Conservation (phyloP, 2,888 invertebrate species). For the Choreutis nemorana region DNA sequence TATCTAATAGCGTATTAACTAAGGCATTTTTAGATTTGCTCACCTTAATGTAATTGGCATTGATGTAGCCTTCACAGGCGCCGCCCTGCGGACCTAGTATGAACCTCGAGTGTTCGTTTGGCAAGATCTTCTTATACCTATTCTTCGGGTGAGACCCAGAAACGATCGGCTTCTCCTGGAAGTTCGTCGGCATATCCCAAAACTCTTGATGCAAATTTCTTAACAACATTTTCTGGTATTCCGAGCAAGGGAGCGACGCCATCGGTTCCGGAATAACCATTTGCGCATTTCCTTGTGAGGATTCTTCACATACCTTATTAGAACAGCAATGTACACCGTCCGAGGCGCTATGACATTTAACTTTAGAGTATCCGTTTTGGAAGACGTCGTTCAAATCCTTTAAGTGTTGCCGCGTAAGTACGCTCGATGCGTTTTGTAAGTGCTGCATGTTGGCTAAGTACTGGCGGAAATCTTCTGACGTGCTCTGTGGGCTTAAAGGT, state of each 20-base stretch:
- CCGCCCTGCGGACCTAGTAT: constrained; percentile 65
- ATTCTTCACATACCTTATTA: constrained; percentile 30
- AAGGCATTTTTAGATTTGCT: too few relatives aligned
- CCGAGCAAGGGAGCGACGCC: constrained; percentile 56
- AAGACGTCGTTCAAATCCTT: constrained; percentile 67
- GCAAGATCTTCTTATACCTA: constrained; percentile 88
- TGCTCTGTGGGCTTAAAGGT: constrained; percentile 70
- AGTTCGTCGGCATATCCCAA: constrained; percentile 93
- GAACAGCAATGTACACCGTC: constrained; percentile 44
- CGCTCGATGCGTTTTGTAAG: constrained; percentile 73
- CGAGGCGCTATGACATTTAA: constrained; percentile 33
- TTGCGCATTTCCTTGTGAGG: constrained; percentile 39
- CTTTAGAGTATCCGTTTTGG: constrained; percentile 60
- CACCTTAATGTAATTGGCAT: constrained; percentile 93
- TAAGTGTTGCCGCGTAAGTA: constrained; percentile 68
- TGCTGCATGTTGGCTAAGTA: constrained; percentile 78
- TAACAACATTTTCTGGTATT: constrained; percentile 69
- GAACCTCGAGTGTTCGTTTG: constrained; percentile 88
- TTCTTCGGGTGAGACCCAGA: constrained; percentile 91
- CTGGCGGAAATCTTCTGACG: constrained; percentile 74
- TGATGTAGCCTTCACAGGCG: constrained; percentile 80
- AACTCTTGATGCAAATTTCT: constrained; percentile 82
- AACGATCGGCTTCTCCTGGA: constrained; percentile 88
- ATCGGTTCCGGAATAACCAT: constrained; percentile 40
- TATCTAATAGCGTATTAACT: too few relatives aligned